A percentile compares a stretch with the other conserved stretches of the same genome.
Conservation (phyloP, 2,888 invertebrate genomes). For the Baronia brevicornis region DNA sequence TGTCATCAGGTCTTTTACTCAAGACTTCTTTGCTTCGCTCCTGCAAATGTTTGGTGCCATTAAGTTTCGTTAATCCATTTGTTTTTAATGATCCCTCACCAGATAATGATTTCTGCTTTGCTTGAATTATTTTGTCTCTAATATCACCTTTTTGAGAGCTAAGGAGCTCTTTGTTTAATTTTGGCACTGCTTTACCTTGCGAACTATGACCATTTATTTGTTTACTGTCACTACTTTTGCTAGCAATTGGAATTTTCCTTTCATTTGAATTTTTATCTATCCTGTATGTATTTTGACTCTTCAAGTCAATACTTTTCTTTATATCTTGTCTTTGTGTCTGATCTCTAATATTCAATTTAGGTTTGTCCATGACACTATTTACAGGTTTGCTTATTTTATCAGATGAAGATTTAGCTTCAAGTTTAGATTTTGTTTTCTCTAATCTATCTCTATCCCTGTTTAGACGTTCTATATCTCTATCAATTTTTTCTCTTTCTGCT, state of each 20-base stretch:
- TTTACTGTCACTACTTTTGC: constrained; percentile 40
- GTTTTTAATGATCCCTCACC: constrained; percentile 30
- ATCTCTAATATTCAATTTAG: constrained; percentile 39
- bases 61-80: constrained; percentile 27
- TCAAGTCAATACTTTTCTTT: constrained; percentile 62
- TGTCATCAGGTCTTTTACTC: constrained; percentile 43
- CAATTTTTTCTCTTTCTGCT: constrained; percentile 60
- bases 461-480: constrained; percentile 56
- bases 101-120: constrained; percentile 32
- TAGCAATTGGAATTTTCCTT: constrained; percentile 33
- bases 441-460: constrained; percentile 54
- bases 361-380: constrained; percentile 40
- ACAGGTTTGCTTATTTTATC: constrained; percentile 34
- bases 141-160: constrained; percentile 28
- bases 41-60: constrained; percentile 35
- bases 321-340: constrained; percentile 27
- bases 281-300: constrained; percentile 65
- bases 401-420: constrained; percentile 37
- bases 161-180: constrained; percentile 36
- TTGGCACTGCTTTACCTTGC: constrained; percentile 47
- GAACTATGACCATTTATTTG: constrained; percentile 43
- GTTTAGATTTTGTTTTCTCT: constrained; percentile 53
- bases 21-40: constrained; percentile 29
- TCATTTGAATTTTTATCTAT: constrained; percentile 66
- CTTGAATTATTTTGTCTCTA: constrained; percentile 34